Conservation (phyloP, 2,797 vertebrate genomes). For the Geotrypetes seraphini region DNA sequence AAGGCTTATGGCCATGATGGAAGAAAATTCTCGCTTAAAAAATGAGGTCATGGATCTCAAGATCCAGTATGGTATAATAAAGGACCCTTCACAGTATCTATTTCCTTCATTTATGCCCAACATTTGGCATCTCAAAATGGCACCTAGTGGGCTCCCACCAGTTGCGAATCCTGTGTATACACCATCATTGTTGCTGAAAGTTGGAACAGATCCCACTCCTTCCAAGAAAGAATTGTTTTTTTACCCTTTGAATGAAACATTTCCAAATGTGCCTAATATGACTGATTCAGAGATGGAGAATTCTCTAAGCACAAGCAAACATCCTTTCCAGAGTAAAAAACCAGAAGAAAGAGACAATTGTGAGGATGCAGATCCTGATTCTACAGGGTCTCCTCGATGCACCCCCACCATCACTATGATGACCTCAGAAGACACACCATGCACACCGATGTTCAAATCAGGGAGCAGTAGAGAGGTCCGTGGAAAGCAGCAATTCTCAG, state of each 20-base stretch:
- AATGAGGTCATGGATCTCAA: background rate
- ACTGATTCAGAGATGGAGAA: background rate
- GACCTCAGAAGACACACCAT: too few species aligned
- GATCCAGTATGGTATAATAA: background rate
- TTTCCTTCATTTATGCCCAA: too few species aligned
- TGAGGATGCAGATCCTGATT: background rate
- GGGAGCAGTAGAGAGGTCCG: too few species aligned
- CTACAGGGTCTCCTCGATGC: too few species aligned
- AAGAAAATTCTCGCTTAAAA: slow-evolving; percentile 42
- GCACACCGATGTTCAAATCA: too few species aligned
- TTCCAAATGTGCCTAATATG: background rate
- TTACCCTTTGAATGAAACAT: background rate
- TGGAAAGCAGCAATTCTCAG: too few species aligned
- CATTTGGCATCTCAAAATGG: background rate
- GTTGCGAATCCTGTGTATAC: background rate
- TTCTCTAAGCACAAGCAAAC: background rate
- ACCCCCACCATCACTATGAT: too few species aligned
- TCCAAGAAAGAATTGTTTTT: background rate
- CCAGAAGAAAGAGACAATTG: background rate
- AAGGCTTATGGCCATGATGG: slow-evolving; percentile 46
- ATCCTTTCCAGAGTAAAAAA: background rate
- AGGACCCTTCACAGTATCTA: too few species aligned
- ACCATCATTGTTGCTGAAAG: background rate
- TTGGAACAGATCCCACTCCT: background rate
- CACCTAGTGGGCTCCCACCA: background rate